Base-by-base conservation (phyloP, 37 sponge, comb jelly and placozoan species). In the Spongilla lacustris region DNA sequence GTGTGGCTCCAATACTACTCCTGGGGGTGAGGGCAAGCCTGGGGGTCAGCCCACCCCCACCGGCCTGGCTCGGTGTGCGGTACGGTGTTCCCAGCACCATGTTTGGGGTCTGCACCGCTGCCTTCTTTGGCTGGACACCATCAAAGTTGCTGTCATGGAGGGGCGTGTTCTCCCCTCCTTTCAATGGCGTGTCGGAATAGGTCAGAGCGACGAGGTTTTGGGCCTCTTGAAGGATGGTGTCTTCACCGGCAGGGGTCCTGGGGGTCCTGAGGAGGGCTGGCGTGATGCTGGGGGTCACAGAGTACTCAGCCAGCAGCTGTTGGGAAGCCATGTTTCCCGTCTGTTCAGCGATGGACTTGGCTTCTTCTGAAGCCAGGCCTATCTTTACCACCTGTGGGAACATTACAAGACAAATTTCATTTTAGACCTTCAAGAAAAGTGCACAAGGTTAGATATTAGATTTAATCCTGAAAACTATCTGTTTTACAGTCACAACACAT, bases 301-400 rank as follows among this genome's bases (percentile, higher is more conserved):
- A 96, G 89, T 98, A 98, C 88, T 96, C 89, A 24, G 98, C 95
- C 81, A 98, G 90, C 14, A 98, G 83, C 32, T 84, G 84, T 36
- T 92, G 89, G 0, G 95, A 92, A 46, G 92, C 94, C 4, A 73
- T 66, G 9, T 50, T 66, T 6, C 91, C 93, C 12, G 72, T 86
- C 12, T 91, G 94, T 23, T 48, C 85, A 10, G 90, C 90, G 0
- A 75, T 35, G 14, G 82, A 79, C 19, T 85, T 76, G 24, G 88
- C 80, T 30, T 76, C 87, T 82, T 97, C 97, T 50, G 91, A 95
- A 28, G 92, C 82, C n/a, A 37, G 73, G 1, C 99, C 99, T 66
- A 98, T 70, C 76, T 98, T 96, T 0, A 96, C 91, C 36, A 97
- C 96, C 93, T 93, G 86, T 1, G n/a, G n/a, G n/a, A n/a, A n/a